A percentile compares a stretch with the other conserved stretches of the same genome.
Evolutionary conservation across 2,113 vertebrate genomes (phyloP).

Genomic region (Chiloscyllium plagiosum): DNA sequence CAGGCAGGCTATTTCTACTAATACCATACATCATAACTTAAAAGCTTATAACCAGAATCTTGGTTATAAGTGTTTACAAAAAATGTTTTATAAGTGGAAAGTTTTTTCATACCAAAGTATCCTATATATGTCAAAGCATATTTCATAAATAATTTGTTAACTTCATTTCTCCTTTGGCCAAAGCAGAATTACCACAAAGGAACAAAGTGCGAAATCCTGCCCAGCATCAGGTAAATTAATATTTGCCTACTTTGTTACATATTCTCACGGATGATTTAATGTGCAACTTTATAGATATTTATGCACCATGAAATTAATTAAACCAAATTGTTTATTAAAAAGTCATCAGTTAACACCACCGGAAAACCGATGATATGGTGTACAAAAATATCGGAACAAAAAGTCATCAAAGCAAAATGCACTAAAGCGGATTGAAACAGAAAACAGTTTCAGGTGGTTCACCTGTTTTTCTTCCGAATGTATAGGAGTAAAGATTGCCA

Average conservation of each 20-base stretch:
- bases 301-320: not conserved
- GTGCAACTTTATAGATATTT: not conserved
- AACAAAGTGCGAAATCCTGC: not conserved
- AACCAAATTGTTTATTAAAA: not conserved
- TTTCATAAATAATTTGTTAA: not conserved
- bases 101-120: not conserved
- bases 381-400: not conserved
- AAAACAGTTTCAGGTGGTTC: not conserved
- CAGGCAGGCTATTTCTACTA: not conserved
- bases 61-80: not conserved
- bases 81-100: not conserved
- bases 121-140: not conserved
- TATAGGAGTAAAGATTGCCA: not conserved
- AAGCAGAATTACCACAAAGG: not conserved
- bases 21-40: not conserved
- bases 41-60: not conserved
- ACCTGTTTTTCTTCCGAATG: not conserved
- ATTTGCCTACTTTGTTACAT: not conserved
- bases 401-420: not conserved
- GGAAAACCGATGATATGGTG: not conserved
- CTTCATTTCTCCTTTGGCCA: not conserved
- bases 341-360: not conserved
- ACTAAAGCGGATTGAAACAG: not conserved
- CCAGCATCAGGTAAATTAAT: not conserved
- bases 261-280: not conserved